Conservation (phyloP, 2,113 vertebrate genomes). For the Solea solea region DNA sequence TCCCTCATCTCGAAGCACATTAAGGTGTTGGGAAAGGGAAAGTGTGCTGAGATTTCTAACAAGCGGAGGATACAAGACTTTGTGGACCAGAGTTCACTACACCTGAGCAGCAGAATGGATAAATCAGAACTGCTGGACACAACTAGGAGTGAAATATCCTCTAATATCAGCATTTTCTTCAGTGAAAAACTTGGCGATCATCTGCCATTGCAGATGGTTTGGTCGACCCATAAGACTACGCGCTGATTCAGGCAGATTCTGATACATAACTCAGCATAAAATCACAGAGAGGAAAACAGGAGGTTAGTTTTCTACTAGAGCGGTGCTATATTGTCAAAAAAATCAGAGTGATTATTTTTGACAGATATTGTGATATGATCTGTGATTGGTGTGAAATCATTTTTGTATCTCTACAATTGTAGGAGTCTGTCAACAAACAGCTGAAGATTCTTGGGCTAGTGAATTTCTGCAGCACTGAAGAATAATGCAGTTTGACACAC, state of each 20-base stretch:
- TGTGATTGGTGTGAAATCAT: no score
- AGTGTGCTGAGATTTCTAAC: slow-evolving; percentile 12
- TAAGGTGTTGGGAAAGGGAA: slow-evolving; percentile 20
- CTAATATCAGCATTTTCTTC: slow-evolving; percentile 62
- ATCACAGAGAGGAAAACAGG: slow-evolving; percentile 49
- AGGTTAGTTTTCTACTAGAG: slow-evolving; percentile 13
- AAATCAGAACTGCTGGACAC: slow-evolving; percentile 66
- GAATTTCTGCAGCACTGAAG: no score
- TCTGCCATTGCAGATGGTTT: slow-evolving; percentile 76
- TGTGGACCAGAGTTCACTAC: slow-evolving; percentile 34
- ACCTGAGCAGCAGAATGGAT: slow-evolving; percentile 45
- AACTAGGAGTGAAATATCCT: slow-evolving; percentile 55
- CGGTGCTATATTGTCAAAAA: no score
- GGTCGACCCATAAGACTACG: slow-evolving; percentile 66
- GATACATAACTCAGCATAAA: slow-evolving; percentile 67
- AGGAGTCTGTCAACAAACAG: no score
- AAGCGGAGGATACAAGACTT: slow-evolving; percentile 15
- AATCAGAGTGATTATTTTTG: no score
- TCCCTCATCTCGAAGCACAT: slow-evolving; percentile 13
- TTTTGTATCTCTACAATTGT: no score
- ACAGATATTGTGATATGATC: no score
- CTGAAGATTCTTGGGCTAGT: no score
- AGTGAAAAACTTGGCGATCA: slow-evolving; percentile 64
- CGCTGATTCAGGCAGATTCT: slow-evolving; percentile 65
- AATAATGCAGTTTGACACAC: no score